phyloP scores from a whole-genome alignment of 1,140 invertebrate genomes.

The Latrodectus geometricus region DNA sequence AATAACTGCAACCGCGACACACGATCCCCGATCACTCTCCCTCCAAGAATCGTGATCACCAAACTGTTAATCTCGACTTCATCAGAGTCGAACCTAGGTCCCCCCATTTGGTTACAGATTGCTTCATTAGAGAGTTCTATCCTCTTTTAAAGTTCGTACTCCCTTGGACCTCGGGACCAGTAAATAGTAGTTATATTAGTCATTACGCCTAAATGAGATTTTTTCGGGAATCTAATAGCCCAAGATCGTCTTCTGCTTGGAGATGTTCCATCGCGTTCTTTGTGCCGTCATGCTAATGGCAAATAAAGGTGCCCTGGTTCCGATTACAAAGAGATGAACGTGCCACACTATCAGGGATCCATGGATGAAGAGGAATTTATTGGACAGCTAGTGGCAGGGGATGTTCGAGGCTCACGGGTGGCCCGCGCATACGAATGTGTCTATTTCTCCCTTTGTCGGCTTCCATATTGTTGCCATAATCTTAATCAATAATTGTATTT shows the following conservation, averaged over 20 bases:
- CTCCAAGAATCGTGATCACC: constrained; percentile 39
- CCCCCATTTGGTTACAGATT: constrained; percentile 60
- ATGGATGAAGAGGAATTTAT: constrained; percentile 36
- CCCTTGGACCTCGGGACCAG: not conserved
- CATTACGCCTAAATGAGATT: constrained; percentile 49
- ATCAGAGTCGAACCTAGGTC: constrained; percentile 39
- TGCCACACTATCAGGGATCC: constrained; percentile 35
- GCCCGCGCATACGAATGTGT: constrained; percentile 35
- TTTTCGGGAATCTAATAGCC: constrained; percentile 21
- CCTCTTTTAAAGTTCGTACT: constrained; percentile 19
- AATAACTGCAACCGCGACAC: not conserved
- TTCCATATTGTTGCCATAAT: not conserved
- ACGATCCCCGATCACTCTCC: not conserved
- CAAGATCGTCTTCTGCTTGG: constrained; percentile 3
- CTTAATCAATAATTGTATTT: not conserved
- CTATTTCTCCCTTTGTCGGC: not conserved
- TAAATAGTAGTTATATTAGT: constrained; percentile 60
- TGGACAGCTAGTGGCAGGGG: constrained; percentile 8
- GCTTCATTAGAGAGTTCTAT: constrained; percentile 44
- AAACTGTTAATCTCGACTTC: constrained; percentile 46
- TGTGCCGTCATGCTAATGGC: constrained; percentile 10
- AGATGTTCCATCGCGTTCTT: not conserved
- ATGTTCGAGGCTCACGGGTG: constrained; percentile 28
- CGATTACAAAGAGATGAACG: constrained; percentile 58
- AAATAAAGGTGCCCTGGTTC: constrained; percentile 56